Base-by-base conservation (phyloP, 2,797 vertebrate genomes). In the Cygnus olor region DNA sequence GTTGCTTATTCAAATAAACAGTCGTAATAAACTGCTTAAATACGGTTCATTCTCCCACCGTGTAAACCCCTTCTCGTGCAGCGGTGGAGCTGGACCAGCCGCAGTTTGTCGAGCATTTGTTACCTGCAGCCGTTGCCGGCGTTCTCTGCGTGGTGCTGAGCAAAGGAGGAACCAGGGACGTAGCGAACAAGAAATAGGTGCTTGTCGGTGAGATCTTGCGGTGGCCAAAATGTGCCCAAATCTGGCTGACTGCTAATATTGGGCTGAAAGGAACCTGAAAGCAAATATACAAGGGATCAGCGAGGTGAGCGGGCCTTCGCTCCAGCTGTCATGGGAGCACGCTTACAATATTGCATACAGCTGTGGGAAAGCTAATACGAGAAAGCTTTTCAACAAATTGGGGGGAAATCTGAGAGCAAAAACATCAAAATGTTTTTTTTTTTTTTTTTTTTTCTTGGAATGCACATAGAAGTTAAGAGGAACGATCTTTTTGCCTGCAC, bases 191-290 rank as follows among this genome's bases (percentile, higher is more conserved):
- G 22, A 60, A 79, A 79, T 49, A 54, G 42, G 36, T 60, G 34
- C 2, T 57, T 85, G 17, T 80, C 89, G 0, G 0, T 57, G 34
- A 68, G 12, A 34, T 12, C 18, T 28, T 44, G 19, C 16, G 17
- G 24, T 79, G 76, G 14, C 28, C 30, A n/a, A 56, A 54, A 17
- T 17, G 38, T 42, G 38, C 21, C 10, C 20, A 44, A 40, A 32
- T 36, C n/a, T 22, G 30, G 22, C 38, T 42, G 28, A 38, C 81
- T 92, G 77, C 25, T 85, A 72, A 11, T 47, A 8, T 17, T 51
- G 72, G 65, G 8, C 54, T 64, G 90, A 80, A 77, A 68, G n/a
- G 22, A 85, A 38, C 2, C 3, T 49, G 42, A 21, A 70, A 73
- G 30, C 6, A 21, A 71, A 34, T 10, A 5, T 21, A 14, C 10